Evolutionary conservation across 2,113 vertebrate genomes (phyloP).

Genomic region (Periophthalmus modestus): DNA sequence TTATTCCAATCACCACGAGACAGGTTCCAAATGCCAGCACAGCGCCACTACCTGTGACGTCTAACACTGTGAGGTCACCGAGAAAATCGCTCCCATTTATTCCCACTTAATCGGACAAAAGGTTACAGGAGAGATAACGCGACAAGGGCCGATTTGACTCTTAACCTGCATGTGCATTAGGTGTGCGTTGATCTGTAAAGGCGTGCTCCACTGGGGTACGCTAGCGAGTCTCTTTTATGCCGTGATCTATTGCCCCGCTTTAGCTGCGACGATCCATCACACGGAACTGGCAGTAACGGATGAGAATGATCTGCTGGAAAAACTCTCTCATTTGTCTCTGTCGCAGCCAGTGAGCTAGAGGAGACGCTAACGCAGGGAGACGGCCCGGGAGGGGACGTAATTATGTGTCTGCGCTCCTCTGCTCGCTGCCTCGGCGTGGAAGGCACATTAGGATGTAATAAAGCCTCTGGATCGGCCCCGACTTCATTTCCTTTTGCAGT

Average conservation of each 20-base stretch:
- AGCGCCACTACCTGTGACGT: constrained; percentile 25
- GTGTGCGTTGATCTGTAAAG: constrained; percentile 79
- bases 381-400: constrained; percentile 83
- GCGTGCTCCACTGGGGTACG: constrained; percentile 70
- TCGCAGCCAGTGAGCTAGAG: constrained; percentile 82
- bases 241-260: constrained; percentile 82
- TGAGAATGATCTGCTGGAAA: constrained; percentile 84
- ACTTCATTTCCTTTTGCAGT: constrained; percentile 35
- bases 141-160: constrained; percentile 71
- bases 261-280: constrained; percentile 78
- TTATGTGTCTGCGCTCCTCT: constrained; percentile 81
- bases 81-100: constrained; percentile 61
- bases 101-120: constrained; percentile 55
- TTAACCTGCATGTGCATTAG: constrained; percentile 78
- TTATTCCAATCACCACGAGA: not conserved
- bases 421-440: constrained; percentile 71
- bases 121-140: constrained; percentile 17
- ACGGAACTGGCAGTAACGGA: constrained; percentile 84
- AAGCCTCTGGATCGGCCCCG: constrained; percentile 48
- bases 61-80: constrained; percentile 25
- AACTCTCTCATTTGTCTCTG: constrained; percentile 87
- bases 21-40: not conserved
- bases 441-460: constrained; percentile 80
- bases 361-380: constrained; percentile 82
- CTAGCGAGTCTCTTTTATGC: constrained; percentile 79